phyloP scores from a whole-genome alignment of 2,888 invertebrate species.

The Dioctria rufipes region DNA sequence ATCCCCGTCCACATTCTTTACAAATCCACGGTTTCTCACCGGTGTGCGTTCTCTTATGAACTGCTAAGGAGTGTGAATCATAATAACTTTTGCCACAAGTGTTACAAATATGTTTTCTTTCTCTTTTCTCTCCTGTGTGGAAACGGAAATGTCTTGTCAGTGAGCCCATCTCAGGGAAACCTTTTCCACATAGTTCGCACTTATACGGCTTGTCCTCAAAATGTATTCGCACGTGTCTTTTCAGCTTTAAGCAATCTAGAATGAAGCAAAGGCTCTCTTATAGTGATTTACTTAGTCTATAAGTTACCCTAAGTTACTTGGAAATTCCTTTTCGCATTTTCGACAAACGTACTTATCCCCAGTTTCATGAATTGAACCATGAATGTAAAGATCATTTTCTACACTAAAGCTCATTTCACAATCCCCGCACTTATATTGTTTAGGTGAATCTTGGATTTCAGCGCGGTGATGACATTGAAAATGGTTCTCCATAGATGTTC shows the following conservation, averaged over 20 bases:
- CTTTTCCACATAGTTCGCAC: constrained; percentile 73
- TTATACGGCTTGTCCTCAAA: constrained; percentile 73
- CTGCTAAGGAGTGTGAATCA: constrained; percentile 66
- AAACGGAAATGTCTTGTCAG: constrained; percentile 73
- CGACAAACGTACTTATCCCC: constrained; percentile 71
- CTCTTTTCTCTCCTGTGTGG: constrained; percentile 73
- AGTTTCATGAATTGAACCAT: constrained; percentile 71
- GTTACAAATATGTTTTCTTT: constrained; percentile 72
- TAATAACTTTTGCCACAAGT: constrained; percentile 73
- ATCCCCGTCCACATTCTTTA: constrained; percentile 70
- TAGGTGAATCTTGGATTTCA: background rate
- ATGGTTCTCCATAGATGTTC: constrained; percentile 51
- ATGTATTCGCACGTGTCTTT: constrained; percentile 74
- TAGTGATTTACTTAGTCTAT: constrained; percentile 10
- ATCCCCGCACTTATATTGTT: constrained; percentile 67
- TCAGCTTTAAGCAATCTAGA: constrained; percentile 68
- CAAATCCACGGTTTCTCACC: constrained; percentile 71
- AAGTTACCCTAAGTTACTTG: constrained; percentile 67
- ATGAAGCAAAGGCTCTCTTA: background rate
- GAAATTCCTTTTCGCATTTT: constrained; percentile 73
- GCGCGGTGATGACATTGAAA: constrained; percentile 39
- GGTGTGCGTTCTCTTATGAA: constrained; percentile 70
- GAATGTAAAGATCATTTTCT: constrained; percentile 72
- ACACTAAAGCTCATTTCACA: constrained; percentile 73
- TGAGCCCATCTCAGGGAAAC: constrained; percentile 74